Conservation (phyloP, 1,140 invertebrate genomes). For the Drosophila arizonae region DNA sequence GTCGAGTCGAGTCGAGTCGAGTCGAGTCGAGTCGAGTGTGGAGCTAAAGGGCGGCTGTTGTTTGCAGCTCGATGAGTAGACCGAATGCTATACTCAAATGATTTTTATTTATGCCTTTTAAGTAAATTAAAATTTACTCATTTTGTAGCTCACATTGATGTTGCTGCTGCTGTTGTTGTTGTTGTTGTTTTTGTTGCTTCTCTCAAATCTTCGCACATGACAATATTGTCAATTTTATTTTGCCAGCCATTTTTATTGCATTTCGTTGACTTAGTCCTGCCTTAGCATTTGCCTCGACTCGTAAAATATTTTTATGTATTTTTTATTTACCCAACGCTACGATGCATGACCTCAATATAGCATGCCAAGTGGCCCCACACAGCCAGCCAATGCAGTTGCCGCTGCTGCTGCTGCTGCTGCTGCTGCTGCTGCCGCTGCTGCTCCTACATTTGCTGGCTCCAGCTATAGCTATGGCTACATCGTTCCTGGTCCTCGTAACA, state of each 20-base stretch:
- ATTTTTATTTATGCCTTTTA: slow-evolving; percentile 73
- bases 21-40: neutral
- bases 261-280: slow-evolving; percentile 53
- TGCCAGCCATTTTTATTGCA: slow-evolving; percentile 73
- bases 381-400: slow-evolving; percentile 66
- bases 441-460: neutral
- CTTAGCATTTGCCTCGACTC: slow-evolving; percentile 48
- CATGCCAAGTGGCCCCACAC: slow-evolving; percentile 38
- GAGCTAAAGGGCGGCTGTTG: neutral
- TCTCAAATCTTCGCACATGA: slow-evolving; percentile 62
- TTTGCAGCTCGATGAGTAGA: slow-evolving; percentile 5
- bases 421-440: slow-evolving; percentile 60
- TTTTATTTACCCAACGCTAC: slow-evolving; percentile 73
- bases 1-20: neutral
- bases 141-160: slow-evolving; percentile 36
- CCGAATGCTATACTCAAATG: slow-evolving; percentile 18
- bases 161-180: neutral
- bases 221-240: slow-evolving; percentile 81
- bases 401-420: slow-evolving; percentile 46
- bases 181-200: slow-evolving; percentile 32
- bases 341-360: slow-evolving; percentile 77
- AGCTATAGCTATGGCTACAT: neutral
- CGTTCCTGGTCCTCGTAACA: slow-evolving; percentile 46
- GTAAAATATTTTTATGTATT: slow-evolving; percentile 81
- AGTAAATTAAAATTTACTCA: slow-evolving; percentile 79